phyloP scores from a whole-genome alignment of 2,888 invertebrate genomes.

The Phyto melanocephala region DNA sequence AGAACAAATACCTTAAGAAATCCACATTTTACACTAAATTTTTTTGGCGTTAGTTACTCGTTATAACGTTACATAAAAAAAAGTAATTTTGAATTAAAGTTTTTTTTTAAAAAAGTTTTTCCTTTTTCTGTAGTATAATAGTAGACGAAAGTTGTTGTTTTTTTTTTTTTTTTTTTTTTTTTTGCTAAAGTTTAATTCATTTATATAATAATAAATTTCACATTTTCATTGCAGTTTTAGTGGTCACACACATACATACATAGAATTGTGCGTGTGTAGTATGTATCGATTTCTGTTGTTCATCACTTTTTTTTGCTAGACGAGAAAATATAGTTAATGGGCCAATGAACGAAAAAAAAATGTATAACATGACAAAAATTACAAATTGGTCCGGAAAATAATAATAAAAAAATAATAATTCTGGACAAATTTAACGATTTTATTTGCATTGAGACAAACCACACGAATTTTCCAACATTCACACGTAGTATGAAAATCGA shows the following conservation, averaged over 20 bases:
- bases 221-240: conserved; percentile 60
- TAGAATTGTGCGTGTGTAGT: conserved; percentile 35
- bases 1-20: conserved; percentile 36
- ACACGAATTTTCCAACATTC: neutral
- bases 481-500: too few species aligned
- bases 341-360: conserved; percentile 52
- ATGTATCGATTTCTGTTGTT: conserved; percentile 62
- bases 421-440: conserved; percentile 21
- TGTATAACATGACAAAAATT: conserved; percentile 52
- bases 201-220: conserved; percentile 3
- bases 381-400: conserved; percentile 36
- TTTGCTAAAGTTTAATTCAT: neutral
- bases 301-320: conserved; percentile 48
- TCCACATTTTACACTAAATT: conserved; percentile 63
- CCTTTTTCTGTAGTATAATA: neutral
- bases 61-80: conserved; percentile 64
- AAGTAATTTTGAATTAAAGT: conserved; percentile 41
- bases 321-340: conserved; percentile 43
- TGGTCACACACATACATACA: conserved; percentile 37
- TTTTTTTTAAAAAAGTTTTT: neutral
- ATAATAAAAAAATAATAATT: conserved; percentile 8
- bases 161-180: neutral
- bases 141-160: too few species aligned
- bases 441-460: conserved; percentile 1
- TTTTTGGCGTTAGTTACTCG: conserved; percentile 63